Evolutionary conservation across 2,797 vertebrate species (phyloP), one percentile per base, ranked within the genome.

Genomic region (Sarcoramphus papa): DNA sequence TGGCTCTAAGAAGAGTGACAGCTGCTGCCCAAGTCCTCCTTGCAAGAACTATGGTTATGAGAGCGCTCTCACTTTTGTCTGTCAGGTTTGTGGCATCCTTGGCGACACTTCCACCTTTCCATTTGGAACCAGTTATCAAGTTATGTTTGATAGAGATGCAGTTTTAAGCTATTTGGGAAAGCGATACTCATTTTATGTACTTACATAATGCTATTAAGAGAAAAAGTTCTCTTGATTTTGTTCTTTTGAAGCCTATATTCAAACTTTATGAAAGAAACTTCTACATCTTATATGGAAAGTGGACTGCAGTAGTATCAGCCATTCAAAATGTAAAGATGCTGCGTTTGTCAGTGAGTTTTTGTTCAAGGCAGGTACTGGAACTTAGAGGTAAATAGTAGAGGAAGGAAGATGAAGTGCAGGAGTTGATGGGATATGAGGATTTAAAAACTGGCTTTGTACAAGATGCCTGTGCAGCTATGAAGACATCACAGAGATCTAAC

Each of bases 31-130:
- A 99, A 96, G 99, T 99, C 62, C 98, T 99, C 69, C 98, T 99
- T 92, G 99, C 99, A 88, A 98, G 99, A 95, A 99, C 99, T n/a
- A 99, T 99, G 99, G 99, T 99, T 94, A 99, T 99, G 99, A 98
- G 99, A 95, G 99, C 99, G 0, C 98, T 99, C 82, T 99, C 99
- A 3, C 98, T 99, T 59, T 98, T 99, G n/a, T 99, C 99, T 22
- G 99, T 99, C 96, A 99, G 99, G 99, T 98, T 37, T 35, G 97
- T 96, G 27, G 54, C 48, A n/a, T 81, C 65, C 53, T 81, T 72
- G 70, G 37, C 59, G 79, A 14, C 41, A 9, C 12, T 84, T 63
- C 1, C 7, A 8, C 54, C 33, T 78, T 75, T 94, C n/a, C 16
- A 10, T 87, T 53, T 73, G 27, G n/a, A 70, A 45, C 14, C 30